Evolutionary conservation across 2,797 vertebrate species (phyloP).

Genomic region (Macropus fuliginosus): DNA sequence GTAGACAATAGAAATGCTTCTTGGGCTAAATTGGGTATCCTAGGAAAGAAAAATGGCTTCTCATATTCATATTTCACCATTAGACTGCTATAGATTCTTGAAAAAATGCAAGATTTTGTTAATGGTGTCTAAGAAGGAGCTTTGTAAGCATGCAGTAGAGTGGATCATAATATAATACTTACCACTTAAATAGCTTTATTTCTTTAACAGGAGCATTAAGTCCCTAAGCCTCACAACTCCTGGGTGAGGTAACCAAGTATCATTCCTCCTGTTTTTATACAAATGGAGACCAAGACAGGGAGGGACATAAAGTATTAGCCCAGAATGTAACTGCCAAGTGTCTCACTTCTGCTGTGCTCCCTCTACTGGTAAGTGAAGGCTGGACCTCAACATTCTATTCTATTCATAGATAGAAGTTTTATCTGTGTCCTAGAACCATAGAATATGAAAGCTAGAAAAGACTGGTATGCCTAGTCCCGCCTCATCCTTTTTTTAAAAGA

Average conservation of each 20-base stretch:
- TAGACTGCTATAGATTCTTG: background rate
- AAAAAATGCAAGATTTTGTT: slow-evolving; percentile 49
- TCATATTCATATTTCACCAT: background rate
- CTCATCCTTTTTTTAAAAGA: background rate
- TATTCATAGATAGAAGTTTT: too few species aligned
- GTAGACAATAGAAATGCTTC: background rate
- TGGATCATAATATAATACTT: slow-evolving; percentile 72
- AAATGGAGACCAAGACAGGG: slow-evolving; percentile 8
- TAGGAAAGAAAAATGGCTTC: background rate
- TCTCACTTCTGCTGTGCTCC: background rate
- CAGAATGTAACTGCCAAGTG: background rate
- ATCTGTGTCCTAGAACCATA: background rate
- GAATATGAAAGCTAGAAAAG: background rate
- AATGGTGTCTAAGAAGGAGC: slow-evolving; percentile 49
- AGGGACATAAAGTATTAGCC: background rate
- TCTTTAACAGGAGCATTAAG: slow-evolving; percentile 65
- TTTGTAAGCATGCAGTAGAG: slow-evolving; percentile 60
- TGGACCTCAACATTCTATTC: background rate
- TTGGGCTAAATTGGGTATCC: background rate
- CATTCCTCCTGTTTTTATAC: background rate
- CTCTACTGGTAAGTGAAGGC: background rate
- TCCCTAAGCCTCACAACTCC: slow-evolving; percentile 60
- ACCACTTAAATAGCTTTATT: slow-evolving; percentile 72
- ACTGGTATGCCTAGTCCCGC: background rate
- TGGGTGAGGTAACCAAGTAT: background rate